A percentile compares a stretch with the other conserved stretches of the same genome.
phyloP scores from a whole-genome alignment of 1,140 invertebrate genomes.

The Gonatopus flavifemur region DNA sequence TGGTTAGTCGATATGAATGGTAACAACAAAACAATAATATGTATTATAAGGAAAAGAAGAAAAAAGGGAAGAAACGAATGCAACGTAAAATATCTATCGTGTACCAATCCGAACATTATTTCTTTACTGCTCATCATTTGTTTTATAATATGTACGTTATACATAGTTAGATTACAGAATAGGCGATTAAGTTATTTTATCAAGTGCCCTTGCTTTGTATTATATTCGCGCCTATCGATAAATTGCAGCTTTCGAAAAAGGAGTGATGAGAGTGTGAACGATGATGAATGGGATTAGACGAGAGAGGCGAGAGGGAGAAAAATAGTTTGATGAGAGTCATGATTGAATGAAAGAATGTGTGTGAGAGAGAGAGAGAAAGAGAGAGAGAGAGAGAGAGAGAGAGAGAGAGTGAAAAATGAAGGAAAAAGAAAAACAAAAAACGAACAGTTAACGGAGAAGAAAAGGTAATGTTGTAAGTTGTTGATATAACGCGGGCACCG shows the following conservation, averaged over 20 bases:
- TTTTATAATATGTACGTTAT: constrained; percentile 57
- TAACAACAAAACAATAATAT: constrained; percentile 18
- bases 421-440: constrained; percentile 25
- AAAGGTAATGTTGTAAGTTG: constrained; percentile 49
- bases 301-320: too few relatives aligned
- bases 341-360: constrained; percentile 19
- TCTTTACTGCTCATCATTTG: constrained; percentile 56
- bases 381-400: constrained; percentile 20
- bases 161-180: constrained; percentile 58
- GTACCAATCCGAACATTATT: constrained; percentile 51
- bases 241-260: constrained; percentile 54
- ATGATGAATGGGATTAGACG: constrained; percentile 32
- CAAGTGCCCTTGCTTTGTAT: constrained; percentile 60
- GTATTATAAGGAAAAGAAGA: constrained; percentile 22
- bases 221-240: constrained; percentile 54
- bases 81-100: too few relatives aligned
- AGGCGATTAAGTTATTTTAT: constrained; percentile 60
- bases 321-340: too few relatives aligned
- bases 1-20: constrained; percentile 24
- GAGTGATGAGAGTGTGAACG: too few relatives aligned
- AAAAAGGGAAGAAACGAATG: constrained; percentile 15
- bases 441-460: constrained; percentile 39
- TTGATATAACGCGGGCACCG: constrained; percentile 44
- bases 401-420: constrained; percentile 19
- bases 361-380: constrained; percentile 35